A percentile compares a stretch with the other conserved stretches of the same genome.
These are phyloP conservation scores for Cichlasoma orientale DNA, from an alignment of 2,797 vertebrate species.

Conservation along the genomic window DNA sequence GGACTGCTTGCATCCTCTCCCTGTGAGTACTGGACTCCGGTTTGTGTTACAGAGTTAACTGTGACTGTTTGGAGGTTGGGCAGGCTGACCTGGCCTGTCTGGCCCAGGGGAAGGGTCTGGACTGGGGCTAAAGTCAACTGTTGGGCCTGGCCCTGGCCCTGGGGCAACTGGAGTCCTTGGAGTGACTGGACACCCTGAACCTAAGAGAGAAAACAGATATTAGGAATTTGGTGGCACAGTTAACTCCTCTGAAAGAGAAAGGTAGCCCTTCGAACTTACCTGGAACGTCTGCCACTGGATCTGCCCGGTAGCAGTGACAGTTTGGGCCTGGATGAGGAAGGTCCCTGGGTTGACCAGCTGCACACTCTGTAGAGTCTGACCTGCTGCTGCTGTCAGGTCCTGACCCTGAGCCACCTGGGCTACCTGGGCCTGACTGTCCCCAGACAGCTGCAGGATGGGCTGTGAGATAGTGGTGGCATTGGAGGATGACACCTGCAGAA, in stretches of 20 bases:
- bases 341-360: conserved; percentile 98
- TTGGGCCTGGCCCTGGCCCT: conserved; percentile 86
- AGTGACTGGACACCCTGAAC: conserved; percentile 99
- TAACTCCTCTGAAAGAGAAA: not conserved
- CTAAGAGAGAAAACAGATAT: conserved; percentile 70
- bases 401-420: conserved; percentile 89
- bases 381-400: conserved; percentile 80
- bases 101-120: conserved; percentile 94
- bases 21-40: conserved; percentile 90
- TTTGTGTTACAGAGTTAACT: conserved; percentile 91
- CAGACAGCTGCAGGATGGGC: conserved; percentile 86
- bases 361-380: conserved; percentile 94
- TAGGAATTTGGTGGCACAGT: not conserved
- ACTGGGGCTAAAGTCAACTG: conserved; percentile 97
- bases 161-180: conserved; percentile 96
- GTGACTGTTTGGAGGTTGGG: conserved; percentile 99
- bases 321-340: conserved; percentile 99
- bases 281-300: conserved; percentile 99
- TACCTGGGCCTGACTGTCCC: conserved; percentile 86
- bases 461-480: conserved; percentile 89
- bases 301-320: conserved; percentile 96
- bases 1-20: conserved; percentile 91
- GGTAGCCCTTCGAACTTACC: conserved; percentile 45
- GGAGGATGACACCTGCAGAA: conserved; percentile 88
- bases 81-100: conserved; percentile 89